A percentile compares a stretch with the other conserved stretches of the same genome.
Conservation (phyloP, 1,140 invertebrate species). For the Hyles vespertilio region DNA sequence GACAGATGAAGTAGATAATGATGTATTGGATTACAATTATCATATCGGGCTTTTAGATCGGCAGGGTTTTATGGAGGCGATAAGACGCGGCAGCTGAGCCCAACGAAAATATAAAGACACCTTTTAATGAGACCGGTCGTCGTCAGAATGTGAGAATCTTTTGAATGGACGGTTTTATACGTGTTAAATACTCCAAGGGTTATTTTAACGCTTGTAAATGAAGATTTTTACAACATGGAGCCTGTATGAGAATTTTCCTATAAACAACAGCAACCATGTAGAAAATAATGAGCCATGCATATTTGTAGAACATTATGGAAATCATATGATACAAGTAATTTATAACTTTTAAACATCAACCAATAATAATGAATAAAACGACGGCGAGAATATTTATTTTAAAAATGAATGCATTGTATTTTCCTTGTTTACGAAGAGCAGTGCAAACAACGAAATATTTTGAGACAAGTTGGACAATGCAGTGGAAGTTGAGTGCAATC, state of each 20-base stretch:
- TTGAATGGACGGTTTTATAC: slow-evolving; percentile 37
- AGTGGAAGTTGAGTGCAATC: slow-evolving; percentile 31
- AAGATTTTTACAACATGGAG: neutral
- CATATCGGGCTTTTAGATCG: slow-evolving; percentile 56
- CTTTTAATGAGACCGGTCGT: slow-evolving; percentile 53
- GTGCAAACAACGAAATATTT: slow-evolving; percentile 17
- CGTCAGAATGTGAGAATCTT: slow-evolving; percentile 47
- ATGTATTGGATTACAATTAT: slow-evolving; percentile 67
- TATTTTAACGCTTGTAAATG: slow-evolving; percentile 31
- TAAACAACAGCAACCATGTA: too few relatives aligned
- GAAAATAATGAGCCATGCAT: too few relatives aligned
- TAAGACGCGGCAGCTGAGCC: slow-evolving; percentile 54
- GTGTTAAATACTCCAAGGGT: slow-evolving; percentile 35
- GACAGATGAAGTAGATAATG: slow-evolving; percentile 45
- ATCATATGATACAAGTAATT: too few relatives aligned
- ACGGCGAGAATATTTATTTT: too few relatives aligned
- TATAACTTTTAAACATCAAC: too few relatives aligned
- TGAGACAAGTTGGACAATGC: slow-evolving; percentile 22
- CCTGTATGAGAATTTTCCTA: too few relatives aligned
- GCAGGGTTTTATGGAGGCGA: slow-evolving; percentile 54
- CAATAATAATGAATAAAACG: too few relatives aligned
- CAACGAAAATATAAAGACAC: slow-evolving; percentile 54
- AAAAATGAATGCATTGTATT: neutral
- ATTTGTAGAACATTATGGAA: too few relatives aligned
- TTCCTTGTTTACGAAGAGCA: slow-evolving; percentile 13